phyloP scores from a whole-genome alignment of 2,797 vertebrate species.

The Danionella dracula region DNA sequence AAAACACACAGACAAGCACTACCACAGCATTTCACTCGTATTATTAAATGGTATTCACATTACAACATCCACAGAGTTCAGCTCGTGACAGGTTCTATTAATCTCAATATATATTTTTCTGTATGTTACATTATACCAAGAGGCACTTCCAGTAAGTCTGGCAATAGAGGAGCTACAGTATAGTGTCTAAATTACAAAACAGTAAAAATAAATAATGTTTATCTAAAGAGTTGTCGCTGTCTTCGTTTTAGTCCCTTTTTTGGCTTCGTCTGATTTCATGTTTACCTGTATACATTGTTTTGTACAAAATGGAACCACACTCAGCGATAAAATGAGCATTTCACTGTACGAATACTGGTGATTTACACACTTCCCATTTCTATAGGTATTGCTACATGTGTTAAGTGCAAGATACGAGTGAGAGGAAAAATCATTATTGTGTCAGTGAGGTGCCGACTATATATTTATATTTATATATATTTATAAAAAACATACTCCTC shows the following conservation, averaged over 20 bases:
- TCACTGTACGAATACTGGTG: constrained; percentile 82
- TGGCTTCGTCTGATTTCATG: constrained; percentile 45
- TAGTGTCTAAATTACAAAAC: constrained; percentile 97
- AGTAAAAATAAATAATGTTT: constrained; percentile 98
- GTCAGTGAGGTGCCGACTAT: constrained; percentile 74
- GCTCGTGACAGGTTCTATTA: constrained; percentile 88
- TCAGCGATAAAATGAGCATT: constrained; percentile 77
- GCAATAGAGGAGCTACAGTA: constrained; percentile 90
- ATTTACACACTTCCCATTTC: constrained; percentile 68
- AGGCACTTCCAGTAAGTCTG: constrained; percentile 99
- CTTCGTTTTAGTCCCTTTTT: constrained; percentile 34
- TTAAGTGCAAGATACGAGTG: constrained; percentile 84
- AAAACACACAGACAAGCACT: constrained; percentile 57
- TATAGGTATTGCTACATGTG: constrained; percentile 85
- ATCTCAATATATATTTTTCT: constrained; percentile 88
- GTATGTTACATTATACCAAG: constrained; percentile 92
- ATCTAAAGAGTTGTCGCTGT: constrained; percentile 85
- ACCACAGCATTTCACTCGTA: constrained; percentile 88
- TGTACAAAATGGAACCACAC: constrained; percentile 90
- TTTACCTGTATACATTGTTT: constrained; percentile 87
- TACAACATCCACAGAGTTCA: constrained; percentile 89
- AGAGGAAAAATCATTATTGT: constrained; percentile 71
- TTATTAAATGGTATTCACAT: constrained; percentile 91
- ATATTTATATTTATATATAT: constrained; percentile 41
- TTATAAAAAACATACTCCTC: constrained; percentile 39